Conservation (phyloP, 2,113 vertebrate genomes). For the Ictalurus furcatus region DNA sequence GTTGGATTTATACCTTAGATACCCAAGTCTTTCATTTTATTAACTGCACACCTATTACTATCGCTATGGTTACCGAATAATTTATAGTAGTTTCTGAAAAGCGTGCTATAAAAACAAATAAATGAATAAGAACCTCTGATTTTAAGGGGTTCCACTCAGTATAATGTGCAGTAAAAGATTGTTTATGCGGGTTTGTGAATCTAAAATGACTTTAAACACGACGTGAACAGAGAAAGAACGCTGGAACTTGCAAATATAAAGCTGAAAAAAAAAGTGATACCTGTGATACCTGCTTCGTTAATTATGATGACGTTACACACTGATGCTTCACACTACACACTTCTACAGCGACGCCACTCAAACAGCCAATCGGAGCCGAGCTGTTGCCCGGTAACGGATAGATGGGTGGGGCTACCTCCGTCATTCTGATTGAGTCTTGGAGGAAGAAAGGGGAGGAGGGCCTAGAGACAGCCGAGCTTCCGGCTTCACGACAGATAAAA, state of each 20-base stretch:
- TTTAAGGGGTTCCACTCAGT: background rate
- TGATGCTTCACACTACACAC: background rate
- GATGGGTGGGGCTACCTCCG: constrained; percentile 14
- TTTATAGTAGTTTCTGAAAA: background rate
- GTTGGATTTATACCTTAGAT: no score
- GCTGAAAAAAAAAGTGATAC: background rate
- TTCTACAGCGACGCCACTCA: background rate
- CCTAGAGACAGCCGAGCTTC: constrained; percentile 37
- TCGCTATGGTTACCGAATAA: background rate
- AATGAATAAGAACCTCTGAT: background rate
- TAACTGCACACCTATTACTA: background rate
- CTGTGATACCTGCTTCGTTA: background rate
- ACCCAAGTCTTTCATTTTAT: no score
- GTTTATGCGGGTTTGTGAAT: background rate
- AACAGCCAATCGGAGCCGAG: background rate
- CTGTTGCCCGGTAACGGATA: constrained; percentile 12
- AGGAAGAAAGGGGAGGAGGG: constrained; percentile 2
- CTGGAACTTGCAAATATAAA: background rate
- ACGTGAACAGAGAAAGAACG: background rate
- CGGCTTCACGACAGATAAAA: constrained; percentile 2
- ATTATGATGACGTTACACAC: background rate
- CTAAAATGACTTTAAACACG: background rate
- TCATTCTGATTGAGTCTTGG: constrained; percentile 11
- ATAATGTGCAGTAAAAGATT: background rate
- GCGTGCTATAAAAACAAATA: background rate